Evolutionary conservation across 2,888 invertebrate species (phyloP).

Genomic region (Athalia cordata): DNA sequence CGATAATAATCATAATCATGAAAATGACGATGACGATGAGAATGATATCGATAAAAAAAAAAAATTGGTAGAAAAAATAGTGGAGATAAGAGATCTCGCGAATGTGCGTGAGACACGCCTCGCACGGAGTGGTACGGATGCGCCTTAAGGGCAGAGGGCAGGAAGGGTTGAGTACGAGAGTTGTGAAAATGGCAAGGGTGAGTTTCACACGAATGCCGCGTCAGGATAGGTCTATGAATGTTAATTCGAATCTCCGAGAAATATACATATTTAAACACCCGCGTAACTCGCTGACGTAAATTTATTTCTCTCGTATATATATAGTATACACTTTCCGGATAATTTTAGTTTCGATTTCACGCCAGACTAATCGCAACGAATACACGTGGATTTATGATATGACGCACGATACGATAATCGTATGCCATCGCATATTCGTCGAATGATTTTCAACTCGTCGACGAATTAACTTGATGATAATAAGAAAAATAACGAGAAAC

Average conservation of each 20-base stretch:
- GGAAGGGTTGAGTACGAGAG: slow-evolving; percentile 14
- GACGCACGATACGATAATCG: too few relatives aligned
- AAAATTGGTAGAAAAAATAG: slow-evolving; percentile 47
- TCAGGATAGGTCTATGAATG: slow-evolving; percentile 38
- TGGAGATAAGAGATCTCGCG: slow-evolving; percentile 56
- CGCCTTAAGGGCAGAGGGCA: background rate
- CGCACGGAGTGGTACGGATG: slow-evolving; percentile 60
- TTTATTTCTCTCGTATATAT: slow-evolving; percentile 25
- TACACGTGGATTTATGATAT: background rate
- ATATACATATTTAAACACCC: slow-evolving; percentile 39
- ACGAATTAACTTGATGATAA: too few relatives aligned
- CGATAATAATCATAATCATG: background rate
- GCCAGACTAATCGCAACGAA: background rate
- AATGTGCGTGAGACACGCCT: slow-evolving; percentile 62
- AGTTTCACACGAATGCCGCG: slow-evolving; percentile 41
- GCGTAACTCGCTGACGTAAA: slow-evolving; percentile 22
- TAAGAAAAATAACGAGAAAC: too few relatives aligned
- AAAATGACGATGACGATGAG: background rate
- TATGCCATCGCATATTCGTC: too few relatives aligned
- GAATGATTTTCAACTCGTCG: too few relatives aligned
- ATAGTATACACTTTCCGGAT: slow-evolving; percentile 12
- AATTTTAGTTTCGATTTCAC: background rate
- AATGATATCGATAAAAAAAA: background rate
- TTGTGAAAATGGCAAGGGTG: slow-evolving; percentile 11
- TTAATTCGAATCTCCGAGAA: slow-evolving; percentile 39